These are phyloP conservation scores for Agrotis clavis DNA, from an alignment of 2,888 invertebrate genomes.

Conservation along the genomic window DNA sequence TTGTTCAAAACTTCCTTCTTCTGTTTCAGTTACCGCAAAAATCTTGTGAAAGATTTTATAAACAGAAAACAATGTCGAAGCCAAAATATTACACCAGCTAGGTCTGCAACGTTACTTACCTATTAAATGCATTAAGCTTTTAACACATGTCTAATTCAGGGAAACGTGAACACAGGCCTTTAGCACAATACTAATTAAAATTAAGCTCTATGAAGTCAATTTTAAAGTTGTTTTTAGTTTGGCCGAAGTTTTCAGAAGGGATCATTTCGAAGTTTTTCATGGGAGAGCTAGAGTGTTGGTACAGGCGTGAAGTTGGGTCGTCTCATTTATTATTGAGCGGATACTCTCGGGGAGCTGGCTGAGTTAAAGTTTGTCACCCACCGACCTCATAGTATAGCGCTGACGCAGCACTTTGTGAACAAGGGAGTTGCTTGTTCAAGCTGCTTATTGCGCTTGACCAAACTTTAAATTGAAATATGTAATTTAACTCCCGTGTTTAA, in stretches of 20 bases:
- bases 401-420: conserved; percentile 57
- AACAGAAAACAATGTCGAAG: conserved; percentile 63
- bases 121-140: conserved; percentile 89
- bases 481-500: conserved; percentile 37
- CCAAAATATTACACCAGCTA: conserved; percentile 72
- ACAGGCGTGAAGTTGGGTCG: conserved; percentile 87
- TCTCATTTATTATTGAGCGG: conserved; percentile 90
- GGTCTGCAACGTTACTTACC: conserved; percentile 76
- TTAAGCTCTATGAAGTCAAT: conserved; percentile 43
- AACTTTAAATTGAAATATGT: conserved; percentile 45
- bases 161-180: conserved; percentile 71
- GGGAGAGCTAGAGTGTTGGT: conserved; percentile 83
- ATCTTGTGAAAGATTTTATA: conserved; percentile 29
- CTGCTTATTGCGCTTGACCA: conserved; percentile 35
- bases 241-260: conserved; percentile 67
- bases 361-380: conserved; percentile 65
- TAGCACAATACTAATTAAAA: conserved; percentile 43
- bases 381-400: conserved; percentile 37
- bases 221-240: conserved; percentile 68
- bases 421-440: conserved; percentile 36
- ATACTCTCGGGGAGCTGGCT: conserved; percentile 79
- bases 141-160: conserved; percentile 89
- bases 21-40: not conserved
- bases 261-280: conserved; percentile 80
- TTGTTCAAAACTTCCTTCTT: not conserved